phyloP scores from a whole-genome alignment of 2,888 invertebrate species.

The Chrysolina oricalcia region DNA sequence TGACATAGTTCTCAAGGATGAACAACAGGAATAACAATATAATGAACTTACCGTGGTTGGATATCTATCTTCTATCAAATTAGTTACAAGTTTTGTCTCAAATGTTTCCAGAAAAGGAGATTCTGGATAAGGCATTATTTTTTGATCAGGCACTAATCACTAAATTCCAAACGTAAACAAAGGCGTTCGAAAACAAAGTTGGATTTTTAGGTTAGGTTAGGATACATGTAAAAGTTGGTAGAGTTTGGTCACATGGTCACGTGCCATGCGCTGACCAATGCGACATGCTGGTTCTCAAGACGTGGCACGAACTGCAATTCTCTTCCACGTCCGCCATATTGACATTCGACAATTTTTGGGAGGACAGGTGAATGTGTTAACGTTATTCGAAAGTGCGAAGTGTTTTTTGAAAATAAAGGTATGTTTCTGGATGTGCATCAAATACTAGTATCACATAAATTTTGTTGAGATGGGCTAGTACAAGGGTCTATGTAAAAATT shows the following conservation, averaged over 20 bases:
- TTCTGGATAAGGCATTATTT: conserved; percentile 65
- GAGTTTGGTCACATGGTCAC: conserved; percentile 53
- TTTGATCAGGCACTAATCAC: background rate
- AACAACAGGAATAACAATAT: no score
- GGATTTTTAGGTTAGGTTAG: conserved; percentile 29
- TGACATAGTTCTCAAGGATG: no score
- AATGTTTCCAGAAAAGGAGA: conserved; percentile 66
- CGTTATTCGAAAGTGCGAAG: conserved; percentile 72
- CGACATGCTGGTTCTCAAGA: conserved; percentile 74
- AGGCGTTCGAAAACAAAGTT: background rate
- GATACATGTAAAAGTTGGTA: conserved; percentile 52
- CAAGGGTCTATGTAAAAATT: background rate
- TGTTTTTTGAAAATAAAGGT: conserved; percentile 75
- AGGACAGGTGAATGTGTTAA: conserved; percentile 82
- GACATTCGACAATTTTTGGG: conserved; percentile 83
- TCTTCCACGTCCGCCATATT: conserved; percentile 89
- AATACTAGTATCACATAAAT: background rate
- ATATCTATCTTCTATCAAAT: conserved; percentile 52
- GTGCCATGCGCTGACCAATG: conserved; percentile 61
- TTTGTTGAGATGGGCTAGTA: background rate
- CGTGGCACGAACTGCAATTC: conserved; percentile 86
- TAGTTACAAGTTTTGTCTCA: conserved; percentile 57
- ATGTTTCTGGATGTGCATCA: conserved; percentile 64
- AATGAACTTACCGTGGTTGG: conserved; percentile 55
- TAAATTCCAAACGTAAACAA: background rate